Percentiles rank a stretch among this genome's conserved stretches.
These are phyloP conservation scores for Neoseiulus cucumeris DNA, from an alignment of 1,140 invertebrate genomes.

Conservation along the genomic window DNA sequence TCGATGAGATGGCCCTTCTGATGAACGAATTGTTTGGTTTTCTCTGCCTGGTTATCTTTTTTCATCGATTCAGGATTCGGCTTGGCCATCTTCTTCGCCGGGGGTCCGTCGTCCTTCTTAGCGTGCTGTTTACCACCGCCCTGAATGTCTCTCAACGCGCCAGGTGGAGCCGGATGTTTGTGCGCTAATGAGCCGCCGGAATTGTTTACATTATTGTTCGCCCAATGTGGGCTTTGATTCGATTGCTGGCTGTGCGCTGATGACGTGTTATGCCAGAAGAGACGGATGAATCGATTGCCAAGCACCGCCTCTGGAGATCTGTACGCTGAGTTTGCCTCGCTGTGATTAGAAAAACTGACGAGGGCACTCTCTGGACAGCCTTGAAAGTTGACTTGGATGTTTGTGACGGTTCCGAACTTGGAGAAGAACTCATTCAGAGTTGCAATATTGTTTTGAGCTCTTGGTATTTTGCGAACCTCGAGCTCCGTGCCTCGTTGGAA, in stretches of 20 bases:
- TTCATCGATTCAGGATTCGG: not conserved
- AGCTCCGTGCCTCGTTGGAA: constrained; percentile 27
- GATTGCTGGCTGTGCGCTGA: constrained; percentile 24
- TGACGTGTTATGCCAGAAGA: constrained; percentile 37
- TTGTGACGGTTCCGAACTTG: constrained; percentile 86
- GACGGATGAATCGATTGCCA: constrained; percentile 61
- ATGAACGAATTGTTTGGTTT: not conserved
- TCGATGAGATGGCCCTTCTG: constrained; percentile 10
- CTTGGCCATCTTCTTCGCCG: not conserved
- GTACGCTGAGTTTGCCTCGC: constrained; percentile 76
- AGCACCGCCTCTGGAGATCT: constrained; percentile 82
- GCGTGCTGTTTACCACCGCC: not conserved
- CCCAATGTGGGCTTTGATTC: not conserved
- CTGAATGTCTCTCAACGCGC: not conserved
- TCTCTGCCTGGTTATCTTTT: constrained; percentile 1
- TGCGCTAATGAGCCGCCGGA: not conserved
- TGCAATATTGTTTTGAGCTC: constrained; percentile 71
- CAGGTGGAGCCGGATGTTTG: not conserved
- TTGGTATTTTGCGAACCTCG: constrained; percentile 75
- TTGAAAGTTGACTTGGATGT: constrained; percentile 50
- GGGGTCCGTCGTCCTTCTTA: not conserved
- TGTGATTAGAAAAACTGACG: constrained; percentile 66
- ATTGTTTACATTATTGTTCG: not conserved
- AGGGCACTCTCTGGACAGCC: constrained; percentile 78
- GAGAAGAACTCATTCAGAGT: constrained; percentile 86